Conservation (phyloP, 2,797 vertebrate genomes). For the Ceyx erithaca region DNA sequence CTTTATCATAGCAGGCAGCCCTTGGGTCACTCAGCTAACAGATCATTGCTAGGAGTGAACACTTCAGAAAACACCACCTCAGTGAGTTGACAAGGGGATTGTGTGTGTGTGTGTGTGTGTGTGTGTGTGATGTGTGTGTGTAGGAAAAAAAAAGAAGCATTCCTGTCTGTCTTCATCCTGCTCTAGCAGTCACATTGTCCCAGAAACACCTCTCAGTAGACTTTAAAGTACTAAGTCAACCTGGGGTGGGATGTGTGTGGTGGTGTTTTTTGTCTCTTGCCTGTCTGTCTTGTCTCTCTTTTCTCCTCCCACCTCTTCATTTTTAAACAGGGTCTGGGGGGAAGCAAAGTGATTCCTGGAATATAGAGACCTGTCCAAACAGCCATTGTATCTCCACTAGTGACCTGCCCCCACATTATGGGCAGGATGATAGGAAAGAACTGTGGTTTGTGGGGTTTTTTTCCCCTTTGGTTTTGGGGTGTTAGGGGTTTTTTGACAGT, state of each 20-base stretch:
- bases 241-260: neutral
- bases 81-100: neutral
- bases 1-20: neutral
- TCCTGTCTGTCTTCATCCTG: neutral
- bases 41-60: neutral
- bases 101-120: neutral
- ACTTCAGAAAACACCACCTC: neutral
- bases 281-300: too few species aligned
- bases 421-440: neutral
- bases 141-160: neutral
- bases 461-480: neutral
- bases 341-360: neutral
- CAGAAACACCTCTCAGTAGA: neutral
- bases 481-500: neutral
- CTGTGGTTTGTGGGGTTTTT: too few species aligned
- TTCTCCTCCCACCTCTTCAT: too few species aligned
- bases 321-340: neutral
- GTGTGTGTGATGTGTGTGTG: neutral
- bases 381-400: neutral
- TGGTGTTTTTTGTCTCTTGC: too few species aligned
- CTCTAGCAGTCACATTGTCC: neutral
- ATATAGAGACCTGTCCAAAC: neutral
- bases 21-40: neutral
- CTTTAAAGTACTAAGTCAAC: neutral
- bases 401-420: neutral